Evolutionary conservation across 2,113 vertebrate genomes (phyloP), one percentile per base, ranked within the genome.

Genomic region (Microcebus tavaratra): DNA sequence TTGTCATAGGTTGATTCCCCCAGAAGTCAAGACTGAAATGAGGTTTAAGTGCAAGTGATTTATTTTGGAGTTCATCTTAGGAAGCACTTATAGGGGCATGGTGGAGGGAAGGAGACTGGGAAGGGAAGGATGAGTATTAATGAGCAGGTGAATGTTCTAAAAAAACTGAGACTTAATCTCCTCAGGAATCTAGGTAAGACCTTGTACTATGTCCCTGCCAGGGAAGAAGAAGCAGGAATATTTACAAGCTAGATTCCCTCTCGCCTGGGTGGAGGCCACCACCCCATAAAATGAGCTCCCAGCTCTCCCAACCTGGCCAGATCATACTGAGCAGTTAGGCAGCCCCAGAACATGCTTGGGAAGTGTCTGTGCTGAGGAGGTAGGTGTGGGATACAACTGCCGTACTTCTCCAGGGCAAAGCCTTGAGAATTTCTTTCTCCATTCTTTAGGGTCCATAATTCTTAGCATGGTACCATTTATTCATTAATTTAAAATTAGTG

Each of bases 381-480:
- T 6, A 0, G 6, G 10, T 15, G 1, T 45, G 17, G 1, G 13
- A 7, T 17, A 4, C 0, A 13, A 18, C 5, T 21, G 20, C 42
- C 4, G 2, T 20, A 0, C 4, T 8, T 78, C 4, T 36, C 8
- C 59, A 27, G 53, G 59, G 29, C 1, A 29, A 21, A 42, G 6
- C 34, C 36, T 15, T 14, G 59, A 65, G 45, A 10, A 31, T 31
- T 59, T 68, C 2, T 14, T 55, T 76, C 57, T 34, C 2, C 18
- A 11, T 42, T 48, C 23, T 59, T 34, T 31, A 1, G 17, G 31
- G 4, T 17, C 31, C 42, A 7, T 3, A 8, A 23, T 50, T 76
- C 50, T 72, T 31, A 21, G 8, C 1, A 8, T 0, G 10, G 11
- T 2, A 45, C 6, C 90, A 12, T 48, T 9, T 20, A 68, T 34